Evolutionary conservation across 2,113 vertebrate genomes (phyloP).

Genomic region (Pterocles gutturalis): DNA sequence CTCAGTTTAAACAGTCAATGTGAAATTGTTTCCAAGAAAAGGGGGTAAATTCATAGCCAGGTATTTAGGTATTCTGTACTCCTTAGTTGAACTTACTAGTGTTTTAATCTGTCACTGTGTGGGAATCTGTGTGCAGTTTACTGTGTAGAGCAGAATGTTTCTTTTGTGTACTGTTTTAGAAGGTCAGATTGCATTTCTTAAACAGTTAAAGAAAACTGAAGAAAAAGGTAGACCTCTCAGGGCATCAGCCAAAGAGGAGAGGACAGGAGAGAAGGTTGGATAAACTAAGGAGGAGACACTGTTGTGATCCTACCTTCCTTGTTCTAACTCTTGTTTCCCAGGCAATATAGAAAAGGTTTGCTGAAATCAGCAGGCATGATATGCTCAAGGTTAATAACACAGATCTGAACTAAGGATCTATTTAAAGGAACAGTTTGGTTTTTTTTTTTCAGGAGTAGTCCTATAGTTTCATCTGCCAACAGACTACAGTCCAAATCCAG

Average conservation of each 20-base stretch:
- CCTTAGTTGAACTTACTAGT: background rate
- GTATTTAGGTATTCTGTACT: background rate
- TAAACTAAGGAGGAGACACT: background rate
- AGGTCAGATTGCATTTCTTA: background rate
- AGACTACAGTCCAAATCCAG: background rate
- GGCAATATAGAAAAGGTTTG: background rate
- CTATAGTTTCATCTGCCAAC: background rate
- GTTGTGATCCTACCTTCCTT: background rate
- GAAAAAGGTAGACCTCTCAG: background rate
- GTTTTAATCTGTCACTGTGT: background rate
- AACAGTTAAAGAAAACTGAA: background rate
- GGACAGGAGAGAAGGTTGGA: background rate
- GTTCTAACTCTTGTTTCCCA: background rate
- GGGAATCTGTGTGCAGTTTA: background rate
- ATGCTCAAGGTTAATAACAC: background rate
- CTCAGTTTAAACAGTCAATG: background rate
- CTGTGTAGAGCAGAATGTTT: background rate
- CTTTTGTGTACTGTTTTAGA: background rate
- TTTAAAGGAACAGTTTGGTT: background rate
- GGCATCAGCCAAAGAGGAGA: background rate
- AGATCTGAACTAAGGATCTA: background rate
- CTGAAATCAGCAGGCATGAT: background rate
- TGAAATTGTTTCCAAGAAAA: background rate
- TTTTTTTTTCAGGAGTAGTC: background rate
- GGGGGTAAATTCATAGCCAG: background rate